Base-by-base conservation (phyloP, 1,140 invertebrate genomes). In the Wasmannia auropunctata region DNA sequence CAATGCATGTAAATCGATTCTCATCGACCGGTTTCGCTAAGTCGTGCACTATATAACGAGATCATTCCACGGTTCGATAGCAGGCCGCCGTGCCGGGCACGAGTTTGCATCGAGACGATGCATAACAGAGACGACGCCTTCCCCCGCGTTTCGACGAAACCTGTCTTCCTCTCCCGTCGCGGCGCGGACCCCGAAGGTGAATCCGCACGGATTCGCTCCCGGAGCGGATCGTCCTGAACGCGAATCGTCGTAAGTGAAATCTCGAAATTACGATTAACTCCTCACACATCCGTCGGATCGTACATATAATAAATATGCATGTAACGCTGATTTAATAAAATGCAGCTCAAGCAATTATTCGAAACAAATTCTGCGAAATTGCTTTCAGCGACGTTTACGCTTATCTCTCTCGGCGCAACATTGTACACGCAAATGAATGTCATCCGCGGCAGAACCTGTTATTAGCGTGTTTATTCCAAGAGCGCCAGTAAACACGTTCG, bases 1-100 rank as follows among this genome's bases (percentile, higher is more conserved):
- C 58, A 58, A 80, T 75, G 87, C 86, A 87, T 87, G 87, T 85
- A 89, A 92, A 92, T 87, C 86, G 86, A 88, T 89, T 90, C 86
- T 76, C 67, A 65, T 85, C 86, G 87, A 93, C 91, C 88, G 90
- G 91, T 93, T 93, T 93, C 79, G 87, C 81, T 87, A 91, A 92
- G 88, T 89, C 87, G 85, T 77, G 88, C 76, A 72, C 88, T 76
- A 87, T 67, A 84, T 86, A 90, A 90, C 88, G 75, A 90, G 89
- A 90, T 56, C 80, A 72, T 85, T 87, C 88, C 49, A 43, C 69
- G 19, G 69, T 56, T n/a, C 60, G 69, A 60, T 74, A 89, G 56
- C 87, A 76, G 77, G 25, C 65, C 34, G 49, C 75, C 49, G 72
- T 84, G 40, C 80, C 86, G 46, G 69, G 77, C 69, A 75, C 84